Evolutionary conservation across 1,140 invertebrate species (phyloP), one percentile per base, ranked within the genome.

Genomic region (Scaptomyza pallida): DNA sequence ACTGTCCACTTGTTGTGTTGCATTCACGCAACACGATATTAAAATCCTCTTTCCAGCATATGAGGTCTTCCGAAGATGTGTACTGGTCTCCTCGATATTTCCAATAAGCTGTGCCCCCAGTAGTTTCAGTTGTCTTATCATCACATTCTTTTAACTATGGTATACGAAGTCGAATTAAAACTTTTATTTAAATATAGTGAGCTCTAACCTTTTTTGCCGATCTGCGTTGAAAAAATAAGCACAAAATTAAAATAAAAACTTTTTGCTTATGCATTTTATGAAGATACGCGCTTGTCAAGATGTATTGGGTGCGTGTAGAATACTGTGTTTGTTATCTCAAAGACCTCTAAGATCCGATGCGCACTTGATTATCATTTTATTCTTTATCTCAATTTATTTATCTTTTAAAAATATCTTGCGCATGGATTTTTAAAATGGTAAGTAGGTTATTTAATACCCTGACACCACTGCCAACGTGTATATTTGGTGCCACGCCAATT

Each of bases 21-120:
- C 81, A 86, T 23, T 60, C 44, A 0, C 63, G 54, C n/a, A 86
- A n/a, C 1, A 63, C 60, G 6, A 88, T 33, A 2, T 69, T 9
- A 5, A 48, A 33, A 17, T 52, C 50, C 2, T 57, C 13, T 37
- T 57, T 54, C 51, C 62, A 74, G 30, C 81, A 75, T 10, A 72
- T 33, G 47, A 54, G 8, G 1, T 75, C 62, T 50, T 85, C 26
- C 16, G 65, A 77, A 5, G 50, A 65, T 60, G 52, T 50, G 26
- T 68, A 74, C 63, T 45, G 52, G 1, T 10, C 13, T 12, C 51
- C 63, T 8, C 64, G 85, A 47, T 37, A 64, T 54, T 72, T 80
- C 73, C 70, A 86, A 16, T 70, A 54, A 5, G 56, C 47, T 16
- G 1, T 45, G 1, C 64, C 63, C 5, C 23, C 5, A 13, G 9